Conservation (phyloP, 2,797 vertebrate species). For the Poeciliopsis turneri region DNA sequence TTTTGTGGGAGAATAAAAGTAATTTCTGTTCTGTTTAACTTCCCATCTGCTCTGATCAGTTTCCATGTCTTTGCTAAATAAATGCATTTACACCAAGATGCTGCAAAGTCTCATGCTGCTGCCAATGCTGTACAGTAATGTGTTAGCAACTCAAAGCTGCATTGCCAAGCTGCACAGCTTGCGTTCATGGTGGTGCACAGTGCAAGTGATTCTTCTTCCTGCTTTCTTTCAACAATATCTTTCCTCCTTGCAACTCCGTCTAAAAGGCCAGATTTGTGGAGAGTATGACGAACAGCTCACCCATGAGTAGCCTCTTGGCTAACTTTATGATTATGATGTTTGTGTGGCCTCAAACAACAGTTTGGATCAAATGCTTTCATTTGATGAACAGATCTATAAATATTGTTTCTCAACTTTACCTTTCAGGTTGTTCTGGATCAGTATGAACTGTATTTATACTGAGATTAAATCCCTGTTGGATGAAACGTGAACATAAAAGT, state of each 20-base stretch:
- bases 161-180: not conserved
- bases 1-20: too few species aligned
- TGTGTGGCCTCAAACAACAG: not conserved
- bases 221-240: not conserved
- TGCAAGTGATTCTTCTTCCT: not conserved
- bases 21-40: not conserved
- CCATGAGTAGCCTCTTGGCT: not conserved
- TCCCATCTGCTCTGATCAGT: not conserved
- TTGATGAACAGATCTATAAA: not conserved
- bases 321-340: not conserved
- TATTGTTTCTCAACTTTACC: not conserved
- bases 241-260: not conserved
- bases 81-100: not conserved
- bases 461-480: not conserved
- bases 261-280: not conserved
- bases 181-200: not conserved
- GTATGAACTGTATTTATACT: not conserved
- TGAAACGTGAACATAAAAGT: not conserved
- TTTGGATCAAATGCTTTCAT: not conserved
- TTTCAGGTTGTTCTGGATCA: not conserved
- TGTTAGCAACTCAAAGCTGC: not conserved
- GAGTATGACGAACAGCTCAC: too few species aligned
- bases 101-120: not conserved
- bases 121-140: not conserved
- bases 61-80: not conserved